phyloP scores from a whole-genome alignment of 2,888 invertebrate genomes.

The Empis stercorea region DNA sequence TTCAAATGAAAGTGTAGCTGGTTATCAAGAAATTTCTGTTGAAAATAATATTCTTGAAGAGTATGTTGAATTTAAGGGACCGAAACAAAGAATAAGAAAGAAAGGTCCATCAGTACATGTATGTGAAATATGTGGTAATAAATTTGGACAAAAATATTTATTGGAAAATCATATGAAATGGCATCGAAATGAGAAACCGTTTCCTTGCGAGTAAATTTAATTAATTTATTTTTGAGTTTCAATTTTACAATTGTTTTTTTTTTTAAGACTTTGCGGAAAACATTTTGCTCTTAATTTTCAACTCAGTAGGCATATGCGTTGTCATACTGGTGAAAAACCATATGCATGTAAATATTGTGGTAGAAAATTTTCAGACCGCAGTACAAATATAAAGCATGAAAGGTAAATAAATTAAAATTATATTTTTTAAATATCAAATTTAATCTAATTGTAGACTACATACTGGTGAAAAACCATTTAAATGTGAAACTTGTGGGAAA shows the following conservation, averaged over 20 bases:
- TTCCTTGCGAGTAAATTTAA: conserved; percentile 5
- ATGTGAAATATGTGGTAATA: conserved; percentile 8
- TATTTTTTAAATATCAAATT: not conserved
- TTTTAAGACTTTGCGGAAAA: conserved; percentile 5
- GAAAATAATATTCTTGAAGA: conserved; percentile 17
- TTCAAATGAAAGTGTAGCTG: not conserved
- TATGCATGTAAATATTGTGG: not conserved
- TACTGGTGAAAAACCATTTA: conserved; percentile 32
- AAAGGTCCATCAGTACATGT: not conserved
- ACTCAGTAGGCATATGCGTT: not conserved
- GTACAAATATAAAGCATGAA: not conserved
- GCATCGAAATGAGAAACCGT: conserved; percentile 6
- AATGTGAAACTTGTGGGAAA: conserved; percentile 30
- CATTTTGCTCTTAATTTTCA: conserved; percentile 1
- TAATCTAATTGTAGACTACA: conserved; percentile 28
- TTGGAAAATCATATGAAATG: conserved; percentile 5
- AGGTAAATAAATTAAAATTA: not conserved
- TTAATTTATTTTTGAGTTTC: not conserved
- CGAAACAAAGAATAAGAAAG: no score
- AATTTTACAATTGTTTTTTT: not conserved
- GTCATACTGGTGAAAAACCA: conserved; percentile 1
- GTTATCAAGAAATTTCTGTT: conserved; percentile 4
- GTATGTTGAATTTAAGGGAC: conserved; percentile 13
- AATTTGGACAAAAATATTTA: conserved; percentile 4
- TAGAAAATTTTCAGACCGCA: not conserved